Conservation (phyloP, 2,113 vertebrate genomes). For the Talpa occidentalis region DNA sequence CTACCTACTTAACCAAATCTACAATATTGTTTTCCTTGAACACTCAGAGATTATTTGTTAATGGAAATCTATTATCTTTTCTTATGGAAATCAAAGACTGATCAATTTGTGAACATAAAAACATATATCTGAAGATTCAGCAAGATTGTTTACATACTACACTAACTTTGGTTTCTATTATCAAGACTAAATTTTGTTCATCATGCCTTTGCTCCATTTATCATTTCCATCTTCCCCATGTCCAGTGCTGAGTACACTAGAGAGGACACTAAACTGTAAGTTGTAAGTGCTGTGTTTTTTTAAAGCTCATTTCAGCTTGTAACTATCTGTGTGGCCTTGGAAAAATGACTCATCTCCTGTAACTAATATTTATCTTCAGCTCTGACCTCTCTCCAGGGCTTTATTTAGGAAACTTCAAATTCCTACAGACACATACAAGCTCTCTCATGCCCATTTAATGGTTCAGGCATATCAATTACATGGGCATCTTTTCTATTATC, state of each 20-base stretch:
- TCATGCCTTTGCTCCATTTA: no score
- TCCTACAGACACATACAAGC: neutral
- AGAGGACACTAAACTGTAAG: neutral
- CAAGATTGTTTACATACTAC: neutral
- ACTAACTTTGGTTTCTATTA: neutral
- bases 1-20: neutral
- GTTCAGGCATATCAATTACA: neutral
- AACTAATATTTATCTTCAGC: neutral
- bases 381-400: neutral
- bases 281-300: neutral
- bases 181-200: neutral
- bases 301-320: neutral
- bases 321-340: neutral
- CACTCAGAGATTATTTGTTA: slow-evolving; percentile 6
- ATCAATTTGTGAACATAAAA: neutral
- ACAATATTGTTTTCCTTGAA: neutral
- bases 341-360: neutral
- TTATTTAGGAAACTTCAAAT: neutral
- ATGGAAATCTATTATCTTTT: slow-evolving; percentile 2
- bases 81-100: neutral
- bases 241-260: neutral
- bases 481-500: neutral
- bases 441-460: neutral
- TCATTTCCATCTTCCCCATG: neutral
- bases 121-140: neutral